phyloP scores from a whole-genome alignment of 2,113 vertebrate genomes.

The Callipepla squamata region DNA sequence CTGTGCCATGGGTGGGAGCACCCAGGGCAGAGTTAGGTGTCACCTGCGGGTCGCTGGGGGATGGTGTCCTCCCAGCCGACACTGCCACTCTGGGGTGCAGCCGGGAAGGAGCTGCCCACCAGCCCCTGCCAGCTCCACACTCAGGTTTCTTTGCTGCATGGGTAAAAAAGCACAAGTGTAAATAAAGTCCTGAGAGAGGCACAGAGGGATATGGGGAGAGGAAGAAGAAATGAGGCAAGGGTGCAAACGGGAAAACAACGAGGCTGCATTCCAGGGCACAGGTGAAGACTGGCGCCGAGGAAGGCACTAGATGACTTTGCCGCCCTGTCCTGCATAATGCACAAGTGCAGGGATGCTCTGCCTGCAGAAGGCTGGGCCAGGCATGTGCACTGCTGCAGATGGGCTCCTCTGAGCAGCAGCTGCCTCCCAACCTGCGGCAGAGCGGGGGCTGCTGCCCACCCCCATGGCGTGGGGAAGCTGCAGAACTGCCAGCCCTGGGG shows the following conservation, averaged over 20 bases:
- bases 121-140: background rate
- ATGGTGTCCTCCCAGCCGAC: background rate
- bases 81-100: background rate
- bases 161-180: background rate
- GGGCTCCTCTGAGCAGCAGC: background rate
- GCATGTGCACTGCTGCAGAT: rapidly evolving
- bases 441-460: too few species aligned
- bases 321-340: too few species aligned
- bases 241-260: rapidly evolving
- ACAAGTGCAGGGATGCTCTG: background rate
- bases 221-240: background rate
- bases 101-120: background rate
- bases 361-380: background rate
- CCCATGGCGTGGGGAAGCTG: rapidly evolving
- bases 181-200: background rate
- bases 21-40: background rate
- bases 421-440: rapidly evolving
- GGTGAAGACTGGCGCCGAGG: rapidly evolving
- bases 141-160: background rate
- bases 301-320: background rate
- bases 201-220: background rate
- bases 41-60: slow-evolving; percentile 28
- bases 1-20: background rate
- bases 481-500: background rate
- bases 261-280: background rate